Evolutionary conservation across 37 sponge, comb jelly and placozoan species (phyloP).

Genomic region (Halichondria panicea): DNA sequence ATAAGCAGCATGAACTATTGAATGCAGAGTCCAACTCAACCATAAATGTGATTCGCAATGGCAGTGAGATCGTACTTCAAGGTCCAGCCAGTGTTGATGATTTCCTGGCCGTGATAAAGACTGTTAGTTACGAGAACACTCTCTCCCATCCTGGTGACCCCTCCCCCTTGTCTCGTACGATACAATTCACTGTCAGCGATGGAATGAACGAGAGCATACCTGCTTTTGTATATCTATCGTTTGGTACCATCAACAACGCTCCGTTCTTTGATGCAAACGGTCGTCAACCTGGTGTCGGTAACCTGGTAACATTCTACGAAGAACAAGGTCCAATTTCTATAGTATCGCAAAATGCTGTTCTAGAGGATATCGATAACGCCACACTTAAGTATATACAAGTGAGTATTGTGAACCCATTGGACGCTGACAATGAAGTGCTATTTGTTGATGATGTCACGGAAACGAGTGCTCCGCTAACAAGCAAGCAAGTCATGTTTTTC

Average conservation of each 20-base stretch:
- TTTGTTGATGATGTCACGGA: slow-evolving; percentile 57
- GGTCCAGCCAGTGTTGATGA: slow-evolving; percentile 81
- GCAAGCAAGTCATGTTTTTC: slow-evolving; percentile 48
- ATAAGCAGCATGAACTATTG: slow-evolving; percentile 66
- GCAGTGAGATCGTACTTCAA: slow-evolving; percentile 31
- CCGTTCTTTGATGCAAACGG: slow-evolving; percentile 89
- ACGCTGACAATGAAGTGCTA: slow-evolving; percentile 64
- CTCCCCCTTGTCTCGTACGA: slow-evolving; percentile 26
- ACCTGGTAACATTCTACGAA: slow-evolving; percentile 52
- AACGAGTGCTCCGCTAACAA: slow-evolving; percentile 25
- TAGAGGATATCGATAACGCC: slow-evolving; percentile 81
- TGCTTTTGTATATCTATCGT: slow-evolving; percentile 55
- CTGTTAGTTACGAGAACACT: slow-evolving; percentile 75
- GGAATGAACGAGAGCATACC: slow-evolving; percentile 67
- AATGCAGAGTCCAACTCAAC: slow-evolving; percentile 52
- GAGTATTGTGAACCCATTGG: slow-evolving; percentile 45
- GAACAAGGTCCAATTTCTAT: slow-evolving; percentile 67
- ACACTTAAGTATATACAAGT: slow-evolving; percentile 66
- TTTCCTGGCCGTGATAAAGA: slow-evolving; percentile 52
- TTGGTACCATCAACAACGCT: slow-evolving; percentile 68
- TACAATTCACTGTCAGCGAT: slow-evolving; percentile 77
- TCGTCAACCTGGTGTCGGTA: slow-evolving; percentile 45
- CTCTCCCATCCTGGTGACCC: slow-evolving; percentile 71
- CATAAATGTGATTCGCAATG: slow-evolving; percentile 9
- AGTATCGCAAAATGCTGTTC: slow-evolving; percentile 29